A percentile compares a stretch with the other conserved stretches of the same genome.
phyloP scores from a whole-genome alignment of 2,888 invertebrate genomes.

The Lissonota sp. region DNA sequence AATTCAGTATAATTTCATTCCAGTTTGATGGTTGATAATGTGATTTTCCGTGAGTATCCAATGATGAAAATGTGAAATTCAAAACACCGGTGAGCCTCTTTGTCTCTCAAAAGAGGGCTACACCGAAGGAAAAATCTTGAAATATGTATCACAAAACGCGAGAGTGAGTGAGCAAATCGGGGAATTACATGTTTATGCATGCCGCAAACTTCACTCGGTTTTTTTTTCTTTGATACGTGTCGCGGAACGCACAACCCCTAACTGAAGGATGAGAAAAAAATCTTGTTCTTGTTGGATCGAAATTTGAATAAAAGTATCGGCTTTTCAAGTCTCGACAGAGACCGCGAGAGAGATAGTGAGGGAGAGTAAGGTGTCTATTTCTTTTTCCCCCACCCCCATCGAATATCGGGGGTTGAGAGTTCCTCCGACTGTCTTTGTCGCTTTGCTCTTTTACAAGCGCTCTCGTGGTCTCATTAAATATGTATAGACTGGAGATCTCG shows the following conservation, averaged over 20 bases:
- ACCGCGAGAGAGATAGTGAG: constrained; percentile 26
- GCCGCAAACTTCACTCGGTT: constrained; percentile 78
- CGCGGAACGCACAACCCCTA: constrained; percentile 52
- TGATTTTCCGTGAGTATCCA: constrained; percentile 19
- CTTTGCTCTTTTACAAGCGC: constrained; percentile 79
- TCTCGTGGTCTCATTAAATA: constrained; percentile 82
- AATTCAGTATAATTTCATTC: constrained; percentile 22
- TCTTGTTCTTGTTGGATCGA: constrained; percentile 75
- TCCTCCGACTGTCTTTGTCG: constrained; percentile 44
- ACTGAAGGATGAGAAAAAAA: constrained; percentile 51
- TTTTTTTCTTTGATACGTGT: constrained; percentile 83
- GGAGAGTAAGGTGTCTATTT: constrained; percentile 33
- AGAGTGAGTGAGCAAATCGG: constrained; percentile 34
- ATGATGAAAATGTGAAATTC: constrained; percentile 13
- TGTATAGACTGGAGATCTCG: constrained; percentile 78
- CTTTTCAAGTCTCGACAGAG: constrained; percentile 48
- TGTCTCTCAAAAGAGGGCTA: neutral
- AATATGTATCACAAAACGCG: constrained; percentile 64
- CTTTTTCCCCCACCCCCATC: constrained; percentile 24
- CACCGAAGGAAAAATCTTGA: constrained; percentile 48
- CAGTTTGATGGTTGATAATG: neutral
- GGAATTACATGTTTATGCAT: constrained; percentile 77
- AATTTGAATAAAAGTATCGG: constrained; percentile 83
- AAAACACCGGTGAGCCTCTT: constrained; percentile 5
- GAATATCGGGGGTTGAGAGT: constrained; percentile 31